Evolutionary conservation across 2,113 vertebrate species (phyloP).

Genomic region (Rhinolophus sinicus): DNA sequence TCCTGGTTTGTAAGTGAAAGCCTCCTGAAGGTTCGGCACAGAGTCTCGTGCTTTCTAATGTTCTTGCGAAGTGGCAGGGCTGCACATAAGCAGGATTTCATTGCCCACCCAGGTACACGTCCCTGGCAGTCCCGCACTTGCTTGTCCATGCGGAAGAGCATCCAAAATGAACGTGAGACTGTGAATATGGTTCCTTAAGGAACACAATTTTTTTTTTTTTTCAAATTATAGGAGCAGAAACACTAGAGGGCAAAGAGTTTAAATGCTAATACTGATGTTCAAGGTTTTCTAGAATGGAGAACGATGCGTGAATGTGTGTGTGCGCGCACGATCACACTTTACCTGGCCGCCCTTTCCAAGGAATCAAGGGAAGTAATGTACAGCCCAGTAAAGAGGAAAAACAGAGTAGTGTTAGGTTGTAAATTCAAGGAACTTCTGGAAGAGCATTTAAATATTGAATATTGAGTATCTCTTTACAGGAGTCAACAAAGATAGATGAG

Average conservation of each 20-base stretch:
- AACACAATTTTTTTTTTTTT: background rate
- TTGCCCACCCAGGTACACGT: no score
- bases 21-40: background rate
- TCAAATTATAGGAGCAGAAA: constrained; percentile 3
- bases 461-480: background rate
- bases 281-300: background rate
- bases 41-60: background rate
- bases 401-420: background rate
- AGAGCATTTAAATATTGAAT: constrained; percentile 54
- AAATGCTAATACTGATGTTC: background rate
- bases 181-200: background rate
- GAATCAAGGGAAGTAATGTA: background rate
- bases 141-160: background rate
- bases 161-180: background rate
- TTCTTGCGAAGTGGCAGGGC: fast-evolving
- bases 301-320: fast-evolving
- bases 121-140: background rate
- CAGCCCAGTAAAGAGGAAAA: background rate
- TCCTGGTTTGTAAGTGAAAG: background rate
- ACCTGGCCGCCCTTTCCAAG: background rate
- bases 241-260: background rate
- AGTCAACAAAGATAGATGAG: constrained; percentile 46
- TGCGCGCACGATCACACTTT: background rate
- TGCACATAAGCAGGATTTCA: background rate
- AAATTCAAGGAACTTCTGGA: constrained; percentile 52